Conservation (phyloP, 2,797 vertebrate genomes). For the Pipistrellus pipistrellus region DNA sequence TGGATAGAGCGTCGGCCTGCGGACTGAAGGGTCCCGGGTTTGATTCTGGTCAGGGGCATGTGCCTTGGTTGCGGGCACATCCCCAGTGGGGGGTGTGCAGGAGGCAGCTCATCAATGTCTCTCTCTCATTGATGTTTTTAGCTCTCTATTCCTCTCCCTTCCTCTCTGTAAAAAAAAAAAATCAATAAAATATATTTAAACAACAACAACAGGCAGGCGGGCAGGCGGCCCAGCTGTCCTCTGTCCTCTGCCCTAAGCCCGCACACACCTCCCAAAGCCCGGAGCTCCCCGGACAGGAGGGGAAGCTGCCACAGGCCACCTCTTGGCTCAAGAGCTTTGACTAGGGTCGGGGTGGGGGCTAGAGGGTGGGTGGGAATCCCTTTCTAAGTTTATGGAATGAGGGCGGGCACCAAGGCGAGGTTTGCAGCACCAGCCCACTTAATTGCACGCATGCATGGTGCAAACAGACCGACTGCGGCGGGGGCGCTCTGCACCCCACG, state of each 20-base stretch:
- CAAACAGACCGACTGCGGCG: rapidly evolving
- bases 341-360: not conserved
- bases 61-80: too few species aligned
- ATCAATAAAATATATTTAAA: too few species aligned
- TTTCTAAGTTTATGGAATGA: not conserved
- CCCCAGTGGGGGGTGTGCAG: too few species aligned
- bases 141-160: too few species aligned
- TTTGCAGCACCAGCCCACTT: not conserved
- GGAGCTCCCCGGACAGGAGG: not conserved
- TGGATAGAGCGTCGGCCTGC: too few species aligned
- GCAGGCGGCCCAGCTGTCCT: not conserved
- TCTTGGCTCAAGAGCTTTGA: not conserved
- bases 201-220: not conserved
- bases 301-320: not conserved
- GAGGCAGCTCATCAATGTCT: too few species aligned
- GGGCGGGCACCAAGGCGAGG: not conserved
- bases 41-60: too few species aligned
- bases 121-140: too few species aligned
- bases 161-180: too few species aligned
- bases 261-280: not conserved
- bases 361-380: not conserved
- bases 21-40: too few species aligned
- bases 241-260: not conserved
- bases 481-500: not conserved
- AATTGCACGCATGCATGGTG: not conserved